Evolutionary conservation across 2,797 vertebrate species (phyloP), one percentile per base, ranked within the genome.

Genomic region (Parauchenoglanis ngamensis): DNA sequence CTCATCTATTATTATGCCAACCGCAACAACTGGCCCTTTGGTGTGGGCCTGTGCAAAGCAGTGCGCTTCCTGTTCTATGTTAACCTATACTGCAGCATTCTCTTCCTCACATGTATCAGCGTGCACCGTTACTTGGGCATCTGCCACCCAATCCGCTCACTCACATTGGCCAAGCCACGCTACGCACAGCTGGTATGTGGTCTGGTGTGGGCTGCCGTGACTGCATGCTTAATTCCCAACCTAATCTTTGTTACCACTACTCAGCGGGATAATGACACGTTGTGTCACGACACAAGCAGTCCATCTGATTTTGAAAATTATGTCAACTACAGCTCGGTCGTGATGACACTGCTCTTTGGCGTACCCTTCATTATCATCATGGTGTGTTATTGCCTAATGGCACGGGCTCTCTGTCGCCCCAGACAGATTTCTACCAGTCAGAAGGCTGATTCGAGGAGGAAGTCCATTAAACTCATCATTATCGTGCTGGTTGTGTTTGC

Each of bases 71-170:
- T 99, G 67, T 99, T 99, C 93, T 98, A 98, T 0, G 95, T 96
- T 84, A 99, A 99, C 94, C 96, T 99, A 73, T 99, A 98, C 94
- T 97, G 97, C 95, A 99, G 97, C 93, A 97, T 99, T 94, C 96
- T 99, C 35, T 95, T 99, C 89, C 97, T 99, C 90, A 98, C 97
- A 31, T 98, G 97, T 90, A 99, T 99, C 94, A 98, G 98, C 0
- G 88, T 98, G 87, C 97, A 98, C 90, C 96, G 97, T 21, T 99
- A 98, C 75, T 1, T 99, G 89, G 97, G 97, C 78, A 97, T 99
- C 93, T 99, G 97, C 93, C 98, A 99, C 92, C 98, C 97, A 10
- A 97, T 99, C 83, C 94, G 93, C 75, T 93, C 95, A 0, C 92
- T 97, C 52, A 93, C 92, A 57, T 93, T 94, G 93, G 91, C 97